Conservation (phyloP, 2,797 vertebrate genomes). For the Malacoctenus gilli region DNA sequence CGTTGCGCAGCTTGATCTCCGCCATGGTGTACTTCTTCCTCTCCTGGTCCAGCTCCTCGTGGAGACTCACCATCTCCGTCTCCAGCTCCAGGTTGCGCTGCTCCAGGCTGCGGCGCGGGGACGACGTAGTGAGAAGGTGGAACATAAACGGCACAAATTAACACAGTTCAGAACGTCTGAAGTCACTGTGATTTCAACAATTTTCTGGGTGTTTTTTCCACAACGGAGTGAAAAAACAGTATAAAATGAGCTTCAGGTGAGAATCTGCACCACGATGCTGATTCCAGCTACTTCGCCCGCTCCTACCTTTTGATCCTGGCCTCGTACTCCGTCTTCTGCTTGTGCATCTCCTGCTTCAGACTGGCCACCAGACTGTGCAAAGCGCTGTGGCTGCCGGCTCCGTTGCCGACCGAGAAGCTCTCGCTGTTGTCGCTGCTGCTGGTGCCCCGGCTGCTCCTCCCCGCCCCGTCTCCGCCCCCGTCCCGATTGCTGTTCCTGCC, state of each 20-base stretch:
- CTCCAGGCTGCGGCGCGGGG: conserved; percentile 84
- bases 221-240: too few relatives aligned
- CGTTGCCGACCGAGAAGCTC: conserved; percentile 79
- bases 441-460: conserved; percentile 84
- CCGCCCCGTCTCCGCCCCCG: conserved; percentile 52
- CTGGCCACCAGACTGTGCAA: conserved; percentile 95
- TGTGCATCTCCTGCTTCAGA: conserved; percentile 96
- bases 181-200: too few relatives aligned
- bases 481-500: conserved; percentile 52
- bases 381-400: conserved; percentile 87
- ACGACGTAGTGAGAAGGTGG: not conserved
- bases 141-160: too few relatives aligned
- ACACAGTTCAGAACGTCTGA: too few relatives aligned
- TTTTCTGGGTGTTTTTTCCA: too few relatives aligned
- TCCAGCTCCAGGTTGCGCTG: conserved; percentile 93
- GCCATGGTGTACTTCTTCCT: conserved; percentile 99
- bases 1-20: conserved; percentile 99
- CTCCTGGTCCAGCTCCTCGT: conserved; percentile 97
- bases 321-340: conserved; percentile 95
- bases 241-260: too few relatives aligned
- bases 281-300: too few relatives aligned
- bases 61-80: conserved; percentile 90
- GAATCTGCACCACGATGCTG: too few relatives aligned
- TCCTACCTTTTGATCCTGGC: conserved; percentile 92
- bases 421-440: conserved; percentile 93